phyloP scores from a whole-genome alignment of 2,113 vertebrate genomes.

The Xenus cinereus region DNA sequence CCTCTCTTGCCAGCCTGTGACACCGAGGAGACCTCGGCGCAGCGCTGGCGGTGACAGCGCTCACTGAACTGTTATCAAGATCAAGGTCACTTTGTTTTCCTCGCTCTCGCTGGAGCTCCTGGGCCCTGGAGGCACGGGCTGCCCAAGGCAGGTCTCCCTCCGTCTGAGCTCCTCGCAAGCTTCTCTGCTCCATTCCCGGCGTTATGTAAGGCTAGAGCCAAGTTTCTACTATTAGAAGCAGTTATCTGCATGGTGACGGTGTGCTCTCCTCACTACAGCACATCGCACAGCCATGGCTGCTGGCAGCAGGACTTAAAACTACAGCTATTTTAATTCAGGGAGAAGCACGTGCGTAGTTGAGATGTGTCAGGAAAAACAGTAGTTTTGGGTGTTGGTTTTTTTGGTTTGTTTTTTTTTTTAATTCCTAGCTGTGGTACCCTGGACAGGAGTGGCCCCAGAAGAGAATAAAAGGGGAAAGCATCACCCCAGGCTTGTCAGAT shows the following conservation, averaged over 20 bases:
- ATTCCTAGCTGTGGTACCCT: neutral
- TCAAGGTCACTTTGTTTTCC: constrained; percentile 48
- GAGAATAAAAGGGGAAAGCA: neutral
- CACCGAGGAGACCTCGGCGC: neutral
- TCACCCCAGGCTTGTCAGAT: neutral
- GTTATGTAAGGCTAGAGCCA: neutral
- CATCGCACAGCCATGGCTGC: neutral
- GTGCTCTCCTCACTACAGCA: neutral
- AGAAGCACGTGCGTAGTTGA: neutral
- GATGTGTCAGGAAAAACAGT: neutral
- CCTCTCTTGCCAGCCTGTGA: neutral
- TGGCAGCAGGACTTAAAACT: neutral
- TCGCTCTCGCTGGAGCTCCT: neutral
- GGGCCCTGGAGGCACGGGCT: neutral
- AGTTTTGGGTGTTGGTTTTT: neutral
- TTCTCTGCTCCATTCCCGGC: neutral
- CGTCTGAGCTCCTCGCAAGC: neutral
- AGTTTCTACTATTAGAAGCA: constrained; percentile 40
- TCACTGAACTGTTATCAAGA: constrained; percentile 14
- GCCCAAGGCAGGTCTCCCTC: neutral
- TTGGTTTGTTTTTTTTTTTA: neutral
- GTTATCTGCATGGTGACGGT: neutral
- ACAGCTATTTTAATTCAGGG: neutral
- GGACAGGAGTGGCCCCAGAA: neutral
- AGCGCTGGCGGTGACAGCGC: neutral